These are phyloP conservation scores for Hylomyscus alleni DNA, from an alignment of 2,797 vertebrate genomes.

Conservation along the genomic window DNA sequence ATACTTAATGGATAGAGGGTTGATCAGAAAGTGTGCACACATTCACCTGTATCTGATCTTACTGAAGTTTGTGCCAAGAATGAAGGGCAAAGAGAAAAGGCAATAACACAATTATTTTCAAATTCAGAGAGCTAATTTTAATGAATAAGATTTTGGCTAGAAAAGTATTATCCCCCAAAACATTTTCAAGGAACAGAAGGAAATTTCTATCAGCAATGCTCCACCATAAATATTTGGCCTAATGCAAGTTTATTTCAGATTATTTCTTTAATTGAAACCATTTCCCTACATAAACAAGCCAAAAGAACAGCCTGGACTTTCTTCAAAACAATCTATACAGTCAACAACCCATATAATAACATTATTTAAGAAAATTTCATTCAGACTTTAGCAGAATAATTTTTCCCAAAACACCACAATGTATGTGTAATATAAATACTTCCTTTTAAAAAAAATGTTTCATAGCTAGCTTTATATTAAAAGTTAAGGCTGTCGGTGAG, in stretches of 20 bases:
- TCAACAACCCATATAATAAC: constrained; percentile 85
- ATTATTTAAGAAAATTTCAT: constrained; percentile 86
- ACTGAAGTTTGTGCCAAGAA: neutral
- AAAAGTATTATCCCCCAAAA: constrained; percentile 79
- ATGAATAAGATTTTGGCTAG: constrained; percentile 71
- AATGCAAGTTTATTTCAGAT: constrained; percentile 85
- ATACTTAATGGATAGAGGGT: neutral
- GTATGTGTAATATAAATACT: constrained; percentile 84
- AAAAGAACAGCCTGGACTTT: constrained; percentile 86
- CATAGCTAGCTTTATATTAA: constrained; percentile 69
- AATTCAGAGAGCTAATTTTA: constrained; percentile 72
- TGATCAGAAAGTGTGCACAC: neutral
- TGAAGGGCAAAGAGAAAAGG: neutral
- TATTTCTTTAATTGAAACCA: constrained; percentile 88
- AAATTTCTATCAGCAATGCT: constrained; percentile 87
- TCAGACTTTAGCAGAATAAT: constrained; percentile 81
- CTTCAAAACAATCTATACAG: constrained; percentile 87
- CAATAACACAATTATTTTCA: constrained; percentile 34
- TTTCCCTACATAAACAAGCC: constrained; percentile 85
- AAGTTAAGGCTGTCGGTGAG: constrained; percentile 74
- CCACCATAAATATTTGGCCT: constrained; percentile 83
- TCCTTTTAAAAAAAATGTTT: constrained; percentile 49
- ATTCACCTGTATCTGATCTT: neutral
- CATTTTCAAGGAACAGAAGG: constrained; percentile 85
- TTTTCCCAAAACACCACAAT: constrained; percentile 79